Percentiles rank a stretch among this genome's conserved stretches.
Evolutionary conservation across 1,140 invertebrate species (phyloP).

Genomic region (Trichoplusia ni): DNA sequence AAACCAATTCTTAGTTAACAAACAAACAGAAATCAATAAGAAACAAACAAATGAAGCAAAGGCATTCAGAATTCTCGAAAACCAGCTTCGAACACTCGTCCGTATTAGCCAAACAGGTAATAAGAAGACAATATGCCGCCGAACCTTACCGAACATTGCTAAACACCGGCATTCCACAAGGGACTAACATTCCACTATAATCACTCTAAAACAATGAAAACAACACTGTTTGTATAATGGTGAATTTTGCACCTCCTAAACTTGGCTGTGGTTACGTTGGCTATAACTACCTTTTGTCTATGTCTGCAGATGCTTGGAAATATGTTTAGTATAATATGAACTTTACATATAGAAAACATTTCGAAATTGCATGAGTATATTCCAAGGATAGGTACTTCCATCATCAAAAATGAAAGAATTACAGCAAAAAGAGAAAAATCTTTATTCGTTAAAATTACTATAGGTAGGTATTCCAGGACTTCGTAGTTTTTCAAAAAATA

Average conservation of each 20-base stretch:
- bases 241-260: not conserved
- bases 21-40: not conserved
- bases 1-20: too few relatives aligned
- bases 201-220: conserved; percentile 2
- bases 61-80: not conserved
- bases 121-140: conserved; percentile 4
- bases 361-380: too few relatives aligned
- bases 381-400: too few relatives aligned
- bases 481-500: too few relatives aligned
- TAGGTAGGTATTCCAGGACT: too few relatives aligned
- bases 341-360: too few relatives aligned
- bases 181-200: not conserved
- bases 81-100: not conserved
- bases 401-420: too few relatives aligned
- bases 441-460: too few relatives aligned
- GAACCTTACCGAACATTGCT: conserved; percentile 16
- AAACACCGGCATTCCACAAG: conserved; percentile 8
- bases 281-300: not conserved
- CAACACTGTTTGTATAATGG: not conserved
- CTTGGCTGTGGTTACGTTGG: not conserved
- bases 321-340: too few relatives aligned
- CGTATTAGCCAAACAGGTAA: not conserved
- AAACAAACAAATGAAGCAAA: not conserved
- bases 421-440: too few relatives aligned
- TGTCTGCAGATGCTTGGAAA: too few relatives aligned